Evolutionary conservation across 2,888 invertebrate genomes (phyloP), one percentile per base, ranked within the genome.

Genomic region (Muschampia plurimacula): DNA sequence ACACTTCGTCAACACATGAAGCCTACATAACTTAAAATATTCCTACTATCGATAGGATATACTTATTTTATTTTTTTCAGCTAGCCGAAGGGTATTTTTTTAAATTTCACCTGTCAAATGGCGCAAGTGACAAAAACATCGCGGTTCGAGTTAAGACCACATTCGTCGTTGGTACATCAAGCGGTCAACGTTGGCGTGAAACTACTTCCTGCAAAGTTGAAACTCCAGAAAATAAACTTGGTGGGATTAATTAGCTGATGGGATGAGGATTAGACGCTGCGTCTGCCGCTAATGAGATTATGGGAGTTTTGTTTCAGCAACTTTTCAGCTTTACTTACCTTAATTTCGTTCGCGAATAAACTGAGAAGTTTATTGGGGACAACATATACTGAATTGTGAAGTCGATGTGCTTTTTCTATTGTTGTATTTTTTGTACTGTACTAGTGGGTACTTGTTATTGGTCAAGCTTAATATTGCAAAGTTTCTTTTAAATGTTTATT

Each of bases 161-260:
- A 60, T 22, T 60, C 60, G 60, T 62, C 39, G 39, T 62, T 15
- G 9, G 62, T 62, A 39, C 2, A 41, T 10, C 52, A 49, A 63
- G 62, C 55, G 62, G 28, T 55, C 44, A 60, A 67, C 89, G 91
- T 84, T 85, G 86, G 89, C 91, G 92, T 89, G 89, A 92, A 93
- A 93, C 93, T 92, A 92, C 92, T 93, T 93, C 92, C 89, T 86
- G 78, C 79, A 82, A 89, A 90, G 88, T 89, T 90, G 89, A 91
- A 92, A 92, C 90, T 93, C 92, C 87, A 90, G 90, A 93, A 84
- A 93, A 93, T 92, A 89, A 92, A 93, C 89, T 93, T 89, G 84
- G 84, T 81, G 82, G 88, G 93, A 93, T 94, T 94, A 94, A 94
- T 94, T 94, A 94, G 94, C 91, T 92, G 94, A 93, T 94, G 94